Base-by-base conservation (phyloP, 2,888 invertebrate species). In the Eutolmus rufibarbis region DNA sequence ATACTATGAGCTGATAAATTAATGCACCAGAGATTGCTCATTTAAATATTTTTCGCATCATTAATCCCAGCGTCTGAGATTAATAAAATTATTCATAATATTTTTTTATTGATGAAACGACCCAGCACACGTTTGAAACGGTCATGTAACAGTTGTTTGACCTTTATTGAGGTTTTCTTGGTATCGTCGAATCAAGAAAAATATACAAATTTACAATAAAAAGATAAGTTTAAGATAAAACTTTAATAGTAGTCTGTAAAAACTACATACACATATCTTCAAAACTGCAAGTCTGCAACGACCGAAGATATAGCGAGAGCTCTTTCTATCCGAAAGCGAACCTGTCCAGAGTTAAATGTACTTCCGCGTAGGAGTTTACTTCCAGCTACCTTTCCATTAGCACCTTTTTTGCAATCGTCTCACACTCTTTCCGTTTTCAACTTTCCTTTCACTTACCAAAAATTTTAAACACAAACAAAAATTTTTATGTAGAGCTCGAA, bases 401-500 rank as follows among this genome's bases (percentile, higher is more conserved):
- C 77, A 37, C 40, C 37, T 77, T 51, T n/a, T 78, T 78, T 40
- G n/a, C 43, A 43, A n/a, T 46, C 78, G 34, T 28, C 43, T 37
- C 43, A 23, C 78, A 78, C 78, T 43, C 19, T 78, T 78, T 19
- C 78, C 19, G 16, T 14, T 46, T 78, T 46, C 46, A 37, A 78
- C 76, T 76, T 37, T 78, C 78, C 78, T 78, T 43, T 78, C 78
- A 78, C 78, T 78, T 78, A 23, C 43, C 78, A 43, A 40, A 78
- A 40, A 19, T 78, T 40, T 78, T 40, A 43, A 43, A 14, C 7
- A 2, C 19, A 66, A 23, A 5, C 7, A 43, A 43, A 78, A 5
- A 40, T 46, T 78, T 40, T 16, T 37, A 40, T 77, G 2, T 14
- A 9, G 12, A 78, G 5, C 7, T 19, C 12, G 23, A 12, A 12